phyloP scores from a whole-genome alignment of 2,888 invertebrate genomes.

The Brenthis daphne region DNA sequence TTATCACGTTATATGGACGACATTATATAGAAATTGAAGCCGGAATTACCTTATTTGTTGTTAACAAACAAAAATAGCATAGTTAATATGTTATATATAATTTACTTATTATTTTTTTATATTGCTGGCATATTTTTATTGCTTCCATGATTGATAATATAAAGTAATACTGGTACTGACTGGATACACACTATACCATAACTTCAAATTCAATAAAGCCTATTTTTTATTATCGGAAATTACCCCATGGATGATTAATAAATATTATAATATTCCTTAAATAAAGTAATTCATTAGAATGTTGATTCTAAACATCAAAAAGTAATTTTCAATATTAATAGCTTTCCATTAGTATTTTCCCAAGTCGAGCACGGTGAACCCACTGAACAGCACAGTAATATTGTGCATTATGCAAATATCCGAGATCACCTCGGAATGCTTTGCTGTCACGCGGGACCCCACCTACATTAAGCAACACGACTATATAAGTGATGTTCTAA shows the following conservation, averaged over 20 bases:
- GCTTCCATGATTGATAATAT: too few species aligned
- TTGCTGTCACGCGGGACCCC: conserved; percentile 2
- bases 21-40: neutral
- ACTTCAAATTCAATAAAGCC: too few species aligned
- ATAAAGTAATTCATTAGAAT: neutral
- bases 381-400: conserved; percentile 11
- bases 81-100: neutral
- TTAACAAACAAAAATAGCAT: neutral
- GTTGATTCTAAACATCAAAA: neutral
- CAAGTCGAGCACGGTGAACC: conserved; percentile 8
- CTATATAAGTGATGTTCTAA: conserved; percentile 3
- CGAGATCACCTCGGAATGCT: conserved; percentile 15
- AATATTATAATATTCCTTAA: neutral
- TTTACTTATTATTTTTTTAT: too few species aligned
- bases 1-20: neutral
- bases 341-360: neutral
- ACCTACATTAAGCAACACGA: conserved; percentile 1
- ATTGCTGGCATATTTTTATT: too few species aligned
- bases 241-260: too few species aligned
- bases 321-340: conserved; percentile 5
- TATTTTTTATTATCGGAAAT: too few species aligned
- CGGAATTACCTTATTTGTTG: neutral
- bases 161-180: too few species aligned
- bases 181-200: too few species aligned
- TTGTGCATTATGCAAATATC: conserved; percentile 21